These are phyloP conservation scores for Sebastes iracundus DNA, from an alignment of 2,797 vertebrate species.

Conservation along the genomic window DNA sequence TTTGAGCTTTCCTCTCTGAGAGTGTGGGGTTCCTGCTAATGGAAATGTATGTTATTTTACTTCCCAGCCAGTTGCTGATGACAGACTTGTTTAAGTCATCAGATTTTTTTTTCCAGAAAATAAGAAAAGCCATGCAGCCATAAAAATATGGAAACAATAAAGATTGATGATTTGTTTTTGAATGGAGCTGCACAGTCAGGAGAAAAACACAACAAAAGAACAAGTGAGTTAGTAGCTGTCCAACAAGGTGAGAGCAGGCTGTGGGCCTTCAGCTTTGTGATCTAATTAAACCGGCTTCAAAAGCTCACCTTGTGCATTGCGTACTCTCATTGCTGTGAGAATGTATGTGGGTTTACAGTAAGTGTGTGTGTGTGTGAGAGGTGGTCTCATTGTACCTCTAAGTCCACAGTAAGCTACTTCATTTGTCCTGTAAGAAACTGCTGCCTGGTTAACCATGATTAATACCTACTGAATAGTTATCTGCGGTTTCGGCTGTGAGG, in stretches of 20 bases:
- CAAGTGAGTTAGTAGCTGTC: neutral
- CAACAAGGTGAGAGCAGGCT: neutral
- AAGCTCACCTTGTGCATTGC: conserved; percentile 47
- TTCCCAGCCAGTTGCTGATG: neutral
- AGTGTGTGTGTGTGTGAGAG: neutral
- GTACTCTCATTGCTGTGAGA: neutral
- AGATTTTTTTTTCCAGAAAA: neutral
- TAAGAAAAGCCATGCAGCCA: neutral
- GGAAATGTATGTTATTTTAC: neutral
- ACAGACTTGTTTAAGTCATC: conserved; percentile 14
- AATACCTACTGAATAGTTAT: conserved; percentile 69
- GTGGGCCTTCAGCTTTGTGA: neutral
- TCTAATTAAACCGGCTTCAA: conserved; percentile 40
- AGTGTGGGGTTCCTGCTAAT: neutral
- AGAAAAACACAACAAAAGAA: conserved; percentile 22
- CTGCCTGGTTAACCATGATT: conserved; percentile 70
- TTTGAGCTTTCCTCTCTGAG: neutral
- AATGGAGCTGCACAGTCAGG: conserved; percentile 26
- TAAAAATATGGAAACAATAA: neutral
- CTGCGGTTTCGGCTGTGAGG: conserved; percentile 49
- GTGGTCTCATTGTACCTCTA: conserved; percentile 48
- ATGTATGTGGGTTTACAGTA: neutral
- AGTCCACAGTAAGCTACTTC: conserved; percentile 43
- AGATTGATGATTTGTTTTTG: conserved; percentile 24
- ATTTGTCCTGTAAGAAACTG: conserved; percentile 46